phyloP scores from a whole-genome alignment of 2,888 invertebrate species.

The Hybos culiciformis region DNA sequence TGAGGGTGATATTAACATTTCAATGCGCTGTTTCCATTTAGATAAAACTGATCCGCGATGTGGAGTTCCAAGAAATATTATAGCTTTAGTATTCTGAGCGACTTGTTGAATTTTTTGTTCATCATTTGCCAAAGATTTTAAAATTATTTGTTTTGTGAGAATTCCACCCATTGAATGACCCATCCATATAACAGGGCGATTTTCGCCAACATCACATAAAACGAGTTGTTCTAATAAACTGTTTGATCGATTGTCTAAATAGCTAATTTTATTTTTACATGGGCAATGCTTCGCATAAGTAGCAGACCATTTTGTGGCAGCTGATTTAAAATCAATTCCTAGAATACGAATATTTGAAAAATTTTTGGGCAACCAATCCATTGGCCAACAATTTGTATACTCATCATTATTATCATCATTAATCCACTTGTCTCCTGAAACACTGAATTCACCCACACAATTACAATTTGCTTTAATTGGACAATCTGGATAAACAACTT shows the following conservation, averaged over 20 bases:
- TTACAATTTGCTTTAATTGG: constrained; percentile 24
- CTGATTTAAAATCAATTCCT: constrained; percentile 79
- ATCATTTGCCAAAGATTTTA: constrained; percentile 45
- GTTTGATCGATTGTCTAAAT: constrained; percentile 51
- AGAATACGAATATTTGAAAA: constrained; percentile 56
- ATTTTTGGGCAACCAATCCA: constrained; percentile 83
- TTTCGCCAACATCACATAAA: constrained; percentile 61
- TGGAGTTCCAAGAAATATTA: constrained; percentile 82
- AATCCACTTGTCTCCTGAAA: constrained; percentile 32
- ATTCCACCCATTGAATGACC: constrained; percentile 95
- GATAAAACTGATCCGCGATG: constrained; percentile 75
- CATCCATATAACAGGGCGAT: constrained; percentile 74
- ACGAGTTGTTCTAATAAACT: constrained; percentile 53
- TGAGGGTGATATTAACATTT: constrained; percentile 72
- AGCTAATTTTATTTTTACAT: constrained; percentile 40
- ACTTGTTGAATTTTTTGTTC: constrained; percentile 42
- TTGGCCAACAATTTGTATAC: constrained; percentile 79
- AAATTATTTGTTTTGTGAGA: constrained; percentile 72
- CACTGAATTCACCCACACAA: constrained; percentile 37
- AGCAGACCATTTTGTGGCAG: constrained; percentile 68
- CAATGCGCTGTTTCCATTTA: constrained; percentile 56
- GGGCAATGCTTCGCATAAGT: constrained; percentile 37
- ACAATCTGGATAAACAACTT: constrained; percentile 34
- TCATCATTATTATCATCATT: constrained; percentile 28
- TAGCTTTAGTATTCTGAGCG: constrained; percentile 59